Conservation (phyloP, 1,140 invertebrate species). For the Euwallacea similis region DNA sequence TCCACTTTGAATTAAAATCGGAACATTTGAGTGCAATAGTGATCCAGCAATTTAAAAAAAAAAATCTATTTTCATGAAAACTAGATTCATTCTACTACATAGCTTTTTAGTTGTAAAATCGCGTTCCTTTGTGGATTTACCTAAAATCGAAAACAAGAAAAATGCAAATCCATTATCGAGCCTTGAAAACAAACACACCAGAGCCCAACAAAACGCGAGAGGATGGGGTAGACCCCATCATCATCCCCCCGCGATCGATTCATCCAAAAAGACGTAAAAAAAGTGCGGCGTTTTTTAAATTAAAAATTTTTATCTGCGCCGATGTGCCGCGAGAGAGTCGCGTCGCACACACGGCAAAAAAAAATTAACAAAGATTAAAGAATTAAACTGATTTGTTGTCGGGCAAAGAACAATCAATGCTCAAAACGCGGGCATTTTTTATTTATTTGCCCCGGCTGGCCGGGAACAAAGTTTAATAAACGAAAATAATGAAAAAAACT, state of each 20-base stretch:
- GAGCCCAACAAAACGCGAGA: constrained; percentile 27
- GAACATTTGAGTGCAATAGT: too few species aligned
- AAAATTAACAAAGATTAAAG: constrained; percentile 37
- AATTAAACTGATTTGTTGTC: constrained; percentile 42
- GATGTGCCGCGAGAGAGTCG: background rate
- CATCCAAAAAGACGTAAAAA: constrained; percentile 11
- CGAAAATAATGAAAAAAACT: constrained; percentile 26
- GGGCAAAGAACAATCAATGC: constrained; percentile 40
- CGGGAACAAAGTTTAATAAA: constrained; percentile 27
- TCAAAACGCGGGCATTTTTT: constrained; percentile 35
- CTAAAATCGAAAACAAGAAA: constrained; percentile 23
- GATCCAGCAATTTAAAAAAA: too few species aligned
- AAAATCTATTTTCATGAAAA: too few species aligned
- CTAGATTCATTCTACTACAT: too few species aligned
- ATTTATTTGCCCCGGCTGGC: constrained; percentile 11
- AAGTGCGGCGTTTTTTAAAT: constrained; percentile 27
- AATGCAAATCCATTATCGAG: constrained; percentile 35
- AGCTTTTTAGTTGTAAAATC: too few species aligned
- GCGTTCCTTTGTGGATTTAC: constrained; percentile 24
- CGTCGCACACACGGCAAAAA: constrained; percentile 3
- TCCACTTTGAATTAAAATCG: too few species aligned
- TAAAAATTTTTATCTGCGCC: constrained; percentile 30
- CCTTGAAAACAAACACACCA: constrained; percentile 28
- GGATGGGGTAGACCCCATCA: too few species aligned
- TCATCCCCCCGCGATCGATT: too few species aligned